Conservation (phyloP, 2,113 vertebrate genomes). For the Uria aalge region DNA sequence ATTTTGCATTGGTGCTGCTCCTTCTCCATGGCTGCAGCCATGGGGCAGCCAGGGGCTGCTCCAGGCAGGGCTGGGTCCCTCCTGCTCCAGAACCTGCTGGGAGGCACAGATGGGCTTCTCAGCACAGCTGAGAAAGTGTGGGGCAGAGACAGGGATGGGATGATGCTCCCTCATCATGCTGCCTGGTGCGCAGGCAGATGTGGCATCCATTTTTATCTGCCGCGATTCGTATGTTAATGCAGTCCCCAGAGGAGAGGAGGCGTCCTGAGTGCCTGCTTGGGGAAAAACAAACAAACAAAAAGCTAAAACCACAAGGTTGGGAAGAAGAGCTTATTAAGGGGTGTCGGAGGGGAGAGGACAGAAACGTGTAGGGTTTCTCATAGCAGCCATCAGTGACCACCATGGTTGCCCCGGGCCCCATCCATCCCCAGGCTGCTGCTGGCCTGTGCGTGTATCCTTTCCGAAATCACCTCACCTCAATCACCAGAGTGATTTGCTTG, state of each 20-base stretch:
- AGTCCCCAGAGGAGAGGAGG: background rate
- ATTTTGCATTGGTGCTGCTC: background rate
- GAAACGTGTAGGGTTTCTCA: background rate
- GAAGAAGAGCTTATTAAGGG: background rate
- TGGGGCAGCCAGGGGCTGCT: background rate
- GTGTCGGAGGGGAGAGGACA: background rate
- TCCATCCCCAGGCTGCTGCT: background rate
- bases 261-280: background rate
- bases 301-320: background rate
- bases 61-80: background rate
- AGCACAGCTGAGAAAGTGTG: background rate
- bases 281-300: fast-evolving
- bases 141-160: background rate
- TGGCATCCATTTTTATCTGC: background rate
- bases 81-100: background rate
- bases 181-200: background rate
- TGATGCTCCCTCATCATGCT: background rate
- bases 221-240: background rate
- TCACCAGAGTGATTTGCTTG: background rate
- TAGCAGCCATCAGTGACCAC: background rate
- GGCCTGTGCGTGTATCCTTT: background rate
- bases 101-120: background rate
- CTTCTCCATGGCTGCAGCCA: background rate
- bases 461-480: background rate
- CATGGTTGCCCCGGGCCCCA: background rate